Base-by-base conservation (phyloP, 1,140 invertebrate genomes). In the Babylonia areolata region DNA sequence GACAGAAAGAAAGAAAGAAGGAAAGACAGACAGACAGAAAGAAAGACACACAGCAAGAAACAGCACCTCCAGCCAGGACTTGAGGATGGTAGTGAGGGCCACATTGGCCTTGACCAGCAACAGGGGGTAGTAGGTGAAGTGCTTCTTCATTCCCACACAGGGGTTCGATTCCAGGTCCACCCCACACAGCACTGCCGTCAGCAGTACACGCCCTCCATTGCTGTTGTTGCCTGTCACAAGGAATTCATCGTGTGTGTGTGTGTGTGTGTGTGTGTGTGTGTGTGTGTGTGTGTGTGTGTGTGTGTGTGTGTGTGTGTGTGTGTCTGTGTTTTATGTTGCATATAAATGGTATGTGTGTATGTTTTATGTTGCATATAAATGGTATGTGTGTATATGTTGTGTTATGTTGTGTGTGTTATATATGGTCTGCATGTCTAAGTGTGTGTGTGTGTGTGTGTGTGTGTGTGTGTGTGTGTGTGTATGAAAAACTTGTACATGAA, bases 41-140 rank as follows among this genome's bases (percentile, higher is more conserved):
- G n/a, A n/a, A n/a, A n/a, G n/a, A n/a, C n/a, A n/a, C n/a, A n/a
- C n/a, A n/a, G n/a, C n/a, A n/a, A n/a, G n/a, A n/a, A n/a, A n/a
- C n/a, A n/a, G n/a, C 71, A 86, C 85, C 81, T 86, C 81, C 71
- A 86, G 64, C 85, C 85, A 86, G 1, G 80, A 35, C 20, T n/a
- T 54, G 39, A 86, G 80, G 37, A 33, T 46, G 39, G 69, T 28
- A 12, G 85, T 31, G 12, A 86, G 73, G 31, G 46, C n/a, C 23
- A 86, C 69, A 9, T 9, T 69, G 28, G 71, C 69, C 77, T 86
- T 86, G 31, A 90, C 78, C 78, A 91, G 40, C 86, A 90, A 85
- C 23, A 86, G 75, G 17, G 90, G 87, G 51, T 84, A 89, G 81
- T 88, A 89, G 40, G 86, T 87, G 69, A 90, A 90, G 39, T 89